Evolutionary conservation across 2,113 vertebrate genomes (phyloP), one percentile per base, ranked within the genome.

Genomic region (Xerus inauris): DNA sequence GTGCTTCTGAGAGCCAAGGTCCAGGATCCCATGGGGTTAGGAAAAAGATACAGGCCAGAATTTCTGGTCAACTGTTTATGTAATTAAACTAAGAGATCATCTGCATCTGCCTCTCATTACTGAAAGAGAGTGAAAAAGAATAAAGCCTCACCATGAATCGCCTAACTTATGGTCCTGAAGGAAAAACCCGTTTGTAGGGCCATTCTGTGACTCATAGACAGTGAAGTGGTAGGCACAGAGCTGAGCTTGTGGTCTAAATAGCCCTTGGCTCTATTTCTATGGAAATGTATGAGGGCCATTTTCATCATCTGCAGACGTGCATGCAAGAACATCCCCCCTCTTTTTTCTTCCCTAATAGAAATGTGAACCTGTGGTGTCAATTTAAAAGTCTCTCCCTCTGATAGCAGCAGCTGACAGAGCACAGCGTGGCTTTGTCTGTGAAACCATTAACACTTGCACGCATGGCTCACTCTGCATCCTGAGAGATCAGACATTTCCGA

Each of bases 11-110:
- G 13, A 5, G 16, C 67, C 28, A 19, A 16, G 14, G 40, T 32
- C 26, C 0, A 64, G 72, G 1, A 9, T 73, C 93, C 95, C 92
- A 81, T 51, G 80, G 19, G 91, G 91, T 67, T 77, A 3, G 76
- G 67, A 49, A 77, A 88, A 89, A 88, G 62, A 89, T 85, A 30
- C 54, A 22, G 62, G 87, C 59, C 94, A 75, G n/a, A 86, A 79
- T 97, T 91, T 94, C 69, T 69, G 84, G 26, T 76, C 14, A 40
- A 92, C 26, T 94, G 28, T 94, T 95, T 45, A 90, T 97, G 97
- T 97, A 94, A 97, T 98, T 96, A 97, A 97, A 49, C 96, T 65
- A 87, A 97, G 94, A 89, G 76, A 67, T 90, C 3, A 3, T 90
- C 67, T 93, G 51, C 57, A 87, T 97, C 72, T 96, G 16, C 93